Percentiles rank a stretch among this genome's conserved stretches.
Conservation (phyloP, 2,888 invertebrate species). For the Micoletzkya japonica region DNA sequence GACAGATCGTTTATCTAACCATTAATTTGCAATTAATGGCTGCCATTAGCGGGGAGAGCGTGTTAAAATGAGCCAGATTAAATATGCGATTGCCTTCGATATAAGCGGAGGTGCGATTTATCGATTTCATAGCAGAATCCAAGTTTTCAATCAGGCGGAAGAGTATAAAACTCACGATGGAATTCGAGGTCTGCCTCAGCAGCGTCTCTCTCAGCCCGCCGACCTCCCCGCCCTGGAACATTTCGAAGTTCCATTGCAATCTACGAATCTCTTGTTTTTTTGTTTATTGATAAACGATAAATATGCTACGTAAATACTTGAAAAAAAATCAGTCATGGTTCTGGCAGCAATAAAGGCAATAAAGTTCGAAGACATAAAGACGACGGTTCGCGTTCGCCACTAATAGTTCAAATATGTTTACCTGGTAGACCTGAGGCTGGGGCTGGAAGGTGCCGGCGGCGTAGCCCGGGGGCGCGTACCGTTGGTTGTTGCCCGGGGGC, state of each 20-base stretch:
- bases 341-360: too few relatives aligned
- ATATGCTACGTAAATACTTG: too few relatives aligned
- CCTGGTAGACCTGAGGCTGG: too few relatives aligned
- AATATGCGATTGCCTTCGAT: not conserved
- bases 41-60: too few relatives aligned
- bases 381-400: too few relatives aligned
- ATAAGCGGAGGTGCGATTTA: not conserved
- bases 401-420: too few relatives aligned
- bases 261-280: too few relatives aligned
- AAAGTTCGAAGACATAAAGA: too few relatives aligned
- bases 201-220: not conserved
- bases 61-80: not conserved
- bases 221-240: not conserved
- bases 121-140: not conserved
- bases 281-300: too few relatives aligned
- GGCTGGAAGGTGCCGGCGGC: not conserved
- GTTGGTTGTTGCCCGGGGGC: slow-evolving; percentile 1
- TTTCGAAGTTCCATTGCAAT: too few relatives aligned
- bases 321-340: too few relatives aligned
- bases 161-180: slow-evolving; percentile 1
- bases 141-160: not conserved
- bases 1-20: not conserved
- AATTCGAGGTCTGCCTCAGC: not conserved
- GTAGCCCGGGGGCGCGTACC: not conserved
- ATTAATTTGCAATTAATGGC: not conserved